Conservation (phyloP, 1,140 invertebrate genomes). For the Venturia canescens region DNA sequence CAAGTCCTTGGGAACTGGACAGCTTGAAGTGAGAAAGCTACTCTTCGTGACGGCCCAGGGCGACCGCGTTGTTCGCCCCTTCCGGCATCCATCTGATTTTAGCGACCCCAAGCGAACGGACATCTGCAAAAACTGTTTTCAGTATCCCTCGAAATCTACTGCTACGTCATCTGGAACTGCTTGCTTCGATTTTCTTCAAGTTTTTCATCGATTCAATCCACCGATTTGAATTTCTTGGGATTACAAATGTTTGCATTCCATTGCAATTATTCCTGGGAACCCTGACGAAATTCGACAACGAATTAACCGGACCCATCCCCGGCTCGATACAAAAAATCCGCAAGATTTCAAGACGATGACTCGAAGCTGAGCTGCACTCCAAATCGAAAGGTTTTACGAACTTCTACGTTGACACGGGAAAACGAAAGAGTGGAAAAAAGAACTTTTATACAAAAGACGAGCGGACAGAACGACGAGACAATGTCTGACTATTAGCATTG, state of each 20-base stretch:
- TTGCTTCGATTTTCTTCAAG: no score
- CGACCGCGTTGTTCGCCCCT: background rate
- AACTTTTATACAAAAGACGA: background rate
- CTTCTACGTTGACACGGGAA: background rate
- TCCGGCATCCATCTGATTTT: background rate
- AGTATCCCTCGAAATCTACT: background rate
- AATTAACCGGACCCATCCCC: no score
- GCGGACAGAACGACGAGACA: background rate
- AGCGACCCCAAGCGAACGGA: background rate
- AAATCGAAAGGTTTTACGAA: no score
- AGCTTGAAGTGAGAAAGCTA: slow-evolving; percentile 16
- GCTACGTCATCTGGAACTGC: background rate
- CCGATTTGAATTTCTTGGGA: no score
- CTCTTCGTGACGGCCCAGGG: background rate
- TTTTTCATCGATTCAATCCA: no score
- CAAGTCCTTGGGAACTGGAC: slow-evolving; percentile 1
- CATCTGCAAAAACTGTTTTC: background rate
- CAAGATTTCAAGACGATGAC: no score
- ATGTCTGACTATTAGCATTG: slow-evolving; percentile 41
- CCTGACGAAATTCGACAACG: no score
- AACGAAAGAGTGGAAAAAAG: background rate
- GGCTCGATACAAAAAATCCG: no score
- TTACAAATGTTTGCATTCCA: no score
- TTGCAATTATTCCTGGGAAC: no score
- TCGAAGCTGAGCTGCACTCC: no score